Conservation (phyloP, 2,888 invertebrate species). For the Drosophila cognata region DNA sequence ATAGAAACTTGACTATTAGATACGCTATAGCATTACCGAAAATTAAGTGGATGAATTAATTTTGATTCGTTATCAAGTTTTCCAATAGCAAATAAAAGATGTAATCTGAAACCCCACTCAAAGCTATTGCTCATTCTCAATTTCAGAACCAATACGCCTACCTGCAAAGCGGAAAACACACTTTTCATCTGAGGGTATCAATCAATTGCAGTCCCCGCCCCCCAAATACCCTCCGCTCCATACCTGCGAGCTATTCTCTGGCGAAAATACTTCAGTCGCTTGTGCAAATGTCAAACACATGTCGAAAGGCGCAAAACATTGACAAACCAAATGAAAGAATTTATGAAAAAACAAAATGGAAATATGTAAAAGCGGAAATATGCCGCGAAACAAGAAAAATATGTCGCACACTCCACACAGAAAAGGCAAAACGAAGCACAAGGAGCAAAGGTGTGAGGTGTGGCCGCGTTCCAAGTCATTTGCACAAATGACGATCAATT, state of each 20-base stretch:
- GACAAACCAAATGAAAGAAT: conserved; percentile 74
- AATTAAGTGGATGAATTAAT: neutral
- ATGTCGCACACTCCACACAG: conserved; percentile 50
- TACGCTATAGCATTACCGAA: neutral
- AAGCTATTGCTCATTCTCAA: conserved; percentile 1
- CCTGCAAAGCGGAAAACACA: conserved; percentile 6
- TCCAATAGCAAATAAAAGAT: neutral
- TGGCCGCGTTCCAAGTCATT: conserved; percentile 59
- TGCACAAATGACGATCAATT: conserved; percentile 66
- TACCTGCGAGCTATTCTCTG: neutral
- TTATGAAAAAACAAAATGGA: conserved; percentile 59
- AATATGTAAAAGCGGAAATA: conserved; percentile 43
- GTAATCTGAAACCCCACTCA: neutral
- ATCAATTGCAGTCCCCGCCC: conserved; percentile 47
- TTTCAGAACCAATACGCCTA: conserved; percentile 5
- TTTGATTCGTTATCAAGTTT: neutral
- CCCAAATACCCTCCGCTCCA: neutral
- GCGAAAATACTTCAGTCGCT: conserved; percentile 7
- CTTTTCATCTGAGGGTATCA: conserved; percentile 54
- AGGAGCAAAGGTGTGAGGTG: conserved; percentile 16
- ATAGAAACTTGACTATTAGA: neutral
- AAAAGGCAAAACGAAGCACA: conserved; percentile 14
- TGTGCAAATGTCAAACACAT: conserved; percentile 74
- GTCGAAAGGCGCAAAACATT: conserved; percentile 72
- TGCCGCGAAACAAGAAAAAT: conserved; percentile 57